Evolutionary conservation across 2,888 invertebrate genomes (phyloP), one percentile per base, ranked within the genome.

Genomic region (Himalopsyche tibetana): DNA sequence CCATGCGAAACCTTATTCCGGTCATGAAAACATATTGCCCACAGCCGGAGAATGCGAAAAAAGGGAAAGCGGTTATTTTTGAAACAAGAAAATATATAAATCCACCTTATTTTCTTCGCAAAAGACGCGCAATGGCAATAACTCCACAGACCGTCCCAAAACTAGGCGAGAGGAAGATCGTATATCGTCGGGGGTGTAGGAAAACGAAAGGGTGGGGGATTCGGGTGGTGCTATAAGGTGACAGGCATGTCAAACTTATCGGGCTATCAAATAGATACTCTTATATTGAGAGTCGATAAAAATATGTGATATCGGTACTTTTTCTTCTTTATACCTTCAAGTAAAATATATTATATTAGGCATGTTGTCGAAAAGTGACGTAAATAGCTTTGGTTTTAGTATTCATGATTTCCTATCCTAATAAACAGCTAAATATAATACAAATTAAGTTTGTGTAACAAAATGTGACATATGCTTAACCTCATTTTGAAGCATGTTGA

Each of bases 21-120:
- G 80, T 55, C 84, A 56, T 85, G 81, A 81, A 81, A 63, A 85
- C 56, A 81, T 82, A 85, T 82, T 85, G 69, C 42, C 69, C 63
- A 55, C 69, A 80, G 36, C 55, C 74, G 38, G 42, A 40, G 4
- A 82, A 5, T 19, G n/a, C 19, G 82, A 19, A 9, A 28, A 55
- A n/a, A 63, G 38, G 81, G 63, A 69, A 56, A 80, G 84, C 56
- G 82, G 63, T 85, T 85, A 85, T 85, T 87, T 85, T 87, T 83
- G 87, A 85, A 87, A 87, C 85, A 87, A 83, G 87, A 85, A 87
- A 84, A 85, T 87, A 84, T 83, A 85, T 85, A 85, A 87, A 87
- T 87, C 84, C 84, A 69, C 82, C 82, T 82, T 85, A 87, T 87
- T 85, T 87, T 85, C 85, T 51, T 87, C 80, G 81, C 56, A 84